Base-by-base conservation (phyloP, 2,888 invertebrate genomes). In the Hydrotaea cyrtoneurina region DNA sequence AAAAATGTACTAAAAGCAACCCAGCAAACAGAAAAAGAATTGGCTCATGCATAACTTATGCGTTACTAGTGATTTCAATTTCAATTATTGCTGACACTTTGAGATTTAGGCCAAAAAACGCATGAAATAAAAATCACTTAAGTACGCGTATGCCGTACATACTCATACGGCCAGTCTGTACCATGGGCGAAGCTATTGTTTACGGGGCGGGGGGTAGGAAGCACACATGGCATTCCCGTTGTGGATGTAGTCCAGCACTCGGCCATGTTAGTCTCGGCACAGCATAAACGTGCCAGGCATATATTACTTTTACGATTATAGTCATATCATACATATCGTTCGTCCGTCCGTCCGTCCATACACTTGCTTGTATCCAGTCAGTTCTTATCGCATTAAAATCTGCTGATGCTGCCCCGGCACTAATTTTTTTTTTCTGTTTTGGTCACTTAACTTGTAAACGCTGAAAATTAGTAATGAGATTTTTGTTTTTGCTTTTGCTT, bases 61-160 rank as follows among this genome's bases (percentile, higher is more conserved):
- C 19, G 46, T 62, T 31, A 76, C 62, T 66, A 62, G 43, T 69
- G 71, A 85, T 82, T 85, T 82, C 81, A 80, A 84, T 78, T 81
- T 81, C 76, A 80, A 85, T 85, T 85, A 82, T 57, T 79, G 77
- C 85, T 85, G 85, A 82, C 85, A 85, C 79, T 85, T 85, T 80
- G 55, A 82, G 79, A 85, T 85, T 85, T 85, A 82, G 85, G 85
- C 79, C 85, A 85, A 79, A 85, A 80, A 62, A 31, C 71, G 62
- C 62, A 80, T 76, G 71, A 76, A 79, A 77, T 74, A 73, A 85
- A 84, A 85, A 80, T 80, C 77, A 79, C 79, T 82, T 82, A 69
- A 85, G 43, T 77, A 74, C 66, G 64, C 19, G 17, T 59, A 31
- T 59, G 31, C 10, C 55, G 59, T 53, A 53, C n/a, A 73, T 57